These are phyloP conservation scores for Zalophus californianus DNA, from an alignment of 2,797 vertebrate species.

Conservation along the genomic window DNA sequence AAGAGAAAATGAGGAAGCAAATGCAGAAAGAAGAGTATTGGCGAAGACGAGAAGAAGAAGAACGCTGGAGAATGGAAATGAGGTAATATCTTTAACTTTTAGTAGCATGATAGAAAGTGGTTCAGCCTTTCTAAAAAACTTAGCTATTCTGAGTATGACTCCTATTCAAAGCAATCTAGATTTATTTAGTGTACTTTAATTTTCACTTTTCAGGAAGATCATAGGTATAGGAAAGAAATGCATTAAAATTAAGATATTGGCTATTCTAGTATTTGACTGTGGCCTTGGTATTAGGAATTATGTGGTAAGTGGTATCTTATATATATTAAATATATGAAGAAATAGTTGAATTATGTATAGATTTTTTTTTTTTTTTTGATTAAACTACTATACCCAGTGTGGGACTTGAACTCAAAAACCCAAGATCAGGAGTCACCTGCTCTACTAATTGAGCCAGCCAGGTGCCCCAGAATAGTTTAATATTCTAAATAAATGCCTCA, in stretches of 20 bases:
- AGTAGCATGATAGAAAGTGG: not conserved
- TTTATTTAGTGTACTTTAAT: constrained; percentile 39
- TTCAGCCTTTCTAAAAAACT: not conserved
- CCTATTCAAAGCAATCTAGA: not conserved
- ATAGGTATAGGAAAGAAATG: constrained; percentile 8
- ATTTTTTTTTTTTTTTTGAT: not conserved
- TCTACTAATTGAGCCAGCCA: not conserved
- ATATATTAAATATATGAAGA: not conserved
- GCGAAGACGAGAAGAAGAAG: constrained; percentile 97
- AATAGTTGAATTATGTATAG: not conserved
- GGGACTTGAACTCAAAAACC: not conserved
- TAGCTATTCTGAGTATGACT: not conserved
- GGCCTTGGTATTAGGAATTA: not conserved
- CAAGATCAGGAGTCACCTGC: not conserved
- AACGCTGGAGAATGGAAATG: constrained; percentile 99
- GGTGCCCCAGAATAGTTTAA: not conserved
- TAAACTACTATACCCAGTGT: not conserved
- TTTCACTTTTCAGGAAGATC: not conserved
- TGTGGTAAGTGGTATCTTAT: not conserved
- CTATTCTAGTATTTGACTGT: not conserved
- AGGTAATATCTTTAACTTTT: constrained; percentile 88
- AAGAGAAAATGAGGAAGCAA: constrained; percentile 99
- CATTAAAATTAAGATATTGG: constrained; percentile 53
- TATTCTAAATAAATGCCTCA: not conserved
- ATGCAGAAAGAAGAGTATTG: constrained; percentile 99